Evolutionary conservation across 1,140 invertebrate species (phyloP).

Genomic region (Hyposmocoma kahamanoa): DNA sequence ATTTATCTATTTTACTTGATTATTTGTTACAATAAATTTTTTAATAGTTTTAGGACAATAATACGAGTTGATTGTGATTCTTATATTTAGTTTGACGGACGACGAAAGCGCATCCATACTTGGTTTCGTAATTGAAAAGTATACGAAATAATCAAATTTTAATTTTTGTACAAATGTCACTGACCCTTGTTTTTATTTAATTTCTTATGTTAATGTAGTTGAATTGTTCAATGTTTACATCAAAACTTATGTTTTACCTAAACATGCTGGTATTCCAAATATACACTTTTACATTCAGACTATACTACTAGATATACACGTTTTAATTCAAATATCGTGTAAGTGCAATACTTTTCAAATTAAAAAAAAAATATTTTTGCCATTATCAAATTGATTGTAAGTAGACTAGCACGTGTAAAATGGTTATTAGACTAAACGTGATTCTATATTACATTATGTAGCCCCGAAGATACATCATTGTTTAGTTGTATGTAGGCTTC

Average conservation of each 20-base stretch:
- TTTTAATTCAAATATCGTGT: background rate
- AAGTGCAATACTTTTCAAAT: background rate
- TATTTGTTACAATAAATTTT: background rate
- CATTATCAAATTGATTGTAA: background rate
- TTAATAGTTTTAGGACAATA: background rate
- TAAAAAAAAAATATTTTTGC: background rate
- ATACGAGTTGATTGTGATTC: background rate
- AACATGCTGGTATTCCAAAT: background rate
- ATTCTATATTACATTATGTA: background rate
- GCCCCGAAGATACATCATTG: background rate
- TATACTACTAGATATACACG: background rate
- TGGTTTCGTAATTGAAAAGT: constrained; percentile 10
- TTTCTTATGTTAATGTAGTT: background rate
- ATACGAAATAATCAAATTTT: constrained; percentile 23
- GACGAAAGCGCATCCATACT: background rate
- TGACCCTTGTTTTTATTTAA: background rate
- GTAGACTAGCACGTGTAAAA: background rate
- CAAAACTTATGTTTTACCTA: too few relatives aligned
- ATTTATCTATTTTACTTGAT: background rate
- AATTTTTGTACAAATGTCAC: constrained; percentile 23
- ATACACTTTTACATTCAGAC: background rate
- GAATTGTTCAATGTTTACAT: too few relatives aligned
- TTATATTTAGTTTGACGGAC: background rate
- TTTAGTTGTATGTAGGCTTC: background rate
- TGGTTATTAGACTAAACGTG: background rate